Conservation (phyloP, 2,888 invertebrate species). For the Chirona hameri region DNA sequence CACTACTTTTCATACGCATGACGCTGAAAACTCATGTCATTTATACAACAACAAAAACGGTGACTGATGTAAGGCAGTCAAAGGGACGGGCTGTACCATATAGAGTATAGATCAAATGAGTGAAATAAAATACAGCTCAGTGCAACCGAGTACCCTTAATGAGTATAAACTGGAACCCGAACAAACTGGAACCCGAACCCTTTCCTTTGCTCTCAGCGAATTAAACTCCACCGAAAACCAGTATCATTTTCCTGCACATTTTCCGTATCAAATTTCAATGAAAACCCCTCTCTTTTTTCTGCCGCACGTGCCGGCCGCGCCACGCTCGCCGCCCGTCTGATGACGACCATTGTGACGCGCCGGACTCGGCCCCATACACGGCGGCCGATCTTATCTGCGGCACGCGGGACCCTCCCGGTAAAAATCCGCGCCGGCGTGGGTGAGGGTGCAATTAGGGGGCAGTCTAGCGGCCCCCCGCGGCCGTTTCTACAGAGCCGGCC, state of each 20-base stretch:
- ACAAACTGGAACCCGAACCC: too few relatives aligned
- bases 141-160: too few relatives aligned
- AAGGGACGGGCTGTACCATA: too few relatives aligned
- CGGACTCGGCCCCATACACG: background rate
- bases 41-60: too few relatives aligned
- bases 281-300: background rate
- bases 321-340: background rate
- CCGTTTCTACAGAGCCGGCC: background rate
- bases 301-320: background rate
- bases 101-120: too few relatives aligned
- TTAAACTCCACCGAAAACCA: background rate
- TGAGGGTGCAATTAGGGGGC: slow-evolving; percentile 8
- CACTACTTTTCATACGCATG: too few relatives aligned
- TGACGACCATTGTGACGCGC: background rate
- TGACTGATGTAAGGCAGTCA: too few relatives aligned
- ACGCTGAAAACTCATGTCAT: too few relatives aligned
- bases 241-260: background rate
- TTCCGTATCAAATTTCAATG: background rate
- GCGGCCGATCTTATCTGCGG: background rate
- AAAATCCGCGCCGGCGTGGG: background rate
- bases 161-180: too few relatives aligned
- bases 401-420: background rate
- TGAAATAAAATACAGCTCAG: too few relatives aligned
- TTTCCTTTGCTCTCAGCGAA: background rate
- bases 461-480: background rate